phyloP scores from a whole-genome alignment of 2,113 vertebrate genomes.

The Xiphophorus maculatus region DNA sequence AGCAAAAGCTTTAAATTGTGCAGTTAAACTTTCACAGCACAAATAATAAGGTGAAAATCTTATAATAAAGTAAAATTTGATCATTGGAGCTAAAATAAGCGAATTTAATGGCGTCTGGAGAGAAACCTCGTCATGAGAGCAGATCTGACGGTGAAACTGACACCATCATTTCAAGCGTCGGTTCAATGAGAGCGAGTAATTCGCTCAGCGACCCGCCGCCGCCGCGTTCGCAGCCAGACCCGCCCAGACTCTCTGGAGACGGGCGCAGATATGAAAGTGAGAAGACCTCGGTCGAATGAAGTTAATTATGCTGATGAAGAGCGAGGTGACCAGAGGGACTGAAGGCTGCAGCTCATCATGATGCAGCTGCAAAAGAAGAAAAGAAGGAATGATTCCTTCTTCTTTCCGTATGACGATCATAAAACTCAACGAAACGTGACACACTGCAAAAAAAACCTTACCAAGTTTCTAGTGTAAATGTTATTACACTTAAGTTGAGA shows the following conservation, averaged over 20 bases:
- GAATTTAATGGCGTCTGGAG: not conserved
- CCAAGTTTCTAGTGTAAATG: no score
- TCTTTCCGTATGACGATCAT: not conserved
- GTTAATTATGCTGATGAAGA: conserved; percentile 71
- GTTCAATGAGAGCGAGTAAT: conserved; percentile 20
- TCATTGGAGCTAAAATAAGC: not conserved
- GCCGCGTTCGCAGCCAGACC: conserved; percentile 5
- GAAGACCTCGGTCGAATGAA: conserved; percentile 51
- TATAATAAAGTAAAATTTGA: not conserved
- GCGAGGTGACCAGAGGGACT: conserved; percentile 41
- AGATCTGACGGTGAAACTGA: conserved; percentile 1
- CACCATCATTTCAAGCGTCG: not conserved
- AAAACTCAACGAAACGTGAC: not conserved
- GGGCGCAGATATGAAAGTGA: conserved; percentile 60
- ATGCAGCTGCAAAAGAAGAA: not conserved
- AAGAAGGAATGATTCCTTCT: not conserved
- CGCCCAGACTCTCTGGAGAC: conserved; percentile 61
- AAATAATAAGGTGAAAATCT: no score
- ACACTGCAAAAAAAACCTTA: no score
- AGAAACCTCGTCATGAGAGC: conserved; percentile 7
- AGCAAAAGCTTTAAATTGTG: not conserved
- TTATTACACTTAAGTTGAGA: no score
- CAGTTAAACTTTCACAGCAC: not conserved
- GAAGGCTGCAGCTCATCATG: conserved; percentile 5
- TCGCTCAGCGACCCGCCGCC: conserved; percentile 18